These are phyloP conservation scores for Acanthosepion esculentum DNA, from an alignment of 2,888 invertebrate species.

Conservation along the genomic window DNA sequence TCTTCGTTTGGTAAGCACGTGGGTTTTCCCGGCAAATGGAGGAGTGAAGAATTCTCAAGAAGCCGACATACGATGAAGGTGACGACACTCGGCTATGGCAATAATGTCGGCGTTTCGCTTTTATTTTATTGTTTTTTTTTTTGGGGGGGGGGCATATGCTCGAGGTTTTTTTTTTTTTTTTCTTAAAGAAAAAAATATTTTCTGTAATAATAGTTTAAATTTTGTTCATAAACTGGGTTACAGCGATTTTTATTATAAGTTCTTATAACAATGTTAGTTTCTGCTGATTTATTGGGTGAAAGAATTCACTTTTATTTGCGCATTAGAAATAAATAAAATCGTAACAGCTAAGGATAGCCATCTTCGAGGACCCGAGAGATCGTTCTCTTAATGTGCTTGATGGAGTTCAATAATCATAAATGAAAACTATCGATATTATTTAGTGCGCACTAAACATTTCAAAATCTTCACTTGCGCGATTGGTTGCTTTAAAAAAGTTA, in stretches of 20 bases:
- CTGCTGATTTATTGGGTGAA: too few relatives aligned
- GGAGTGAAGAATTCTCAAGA: not conserved
- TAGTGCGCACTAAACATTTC: not conserved
- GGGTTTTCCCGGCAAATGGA: slow-evolving; percentile 7
- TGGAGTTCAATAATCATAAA: slow-evolving; percentile 13
- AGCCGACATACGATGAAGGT: not conserved
- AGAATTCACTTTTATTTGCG: not conserved
- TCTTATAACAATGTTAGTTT: too few relatives aligned
- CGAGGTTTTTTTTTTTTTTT: not conserved
- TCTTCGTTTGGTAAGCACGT: not conserved
- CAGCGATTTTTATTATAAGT: too few relatives aligned
- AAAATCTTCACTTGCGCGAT: not conserved
- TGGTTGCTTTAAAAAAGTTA: not conserved
- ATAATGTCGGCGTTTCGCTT: not conserved
- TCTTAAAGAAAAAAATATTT: too few relatives aligned
- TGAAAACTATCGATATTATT: not conserved
- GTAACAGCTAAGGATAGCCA: not conserved
- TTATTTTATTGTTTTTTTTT: not conserved
- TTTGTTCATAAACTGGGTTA: too few relatives aligned
- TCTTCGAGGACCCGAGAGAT: too few relatives aligned
- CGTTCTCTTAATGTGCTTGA: not conserved
- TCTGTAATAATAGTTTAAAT: too few relatives aligned
- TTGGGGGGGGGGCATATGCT: too few relatives aligned
- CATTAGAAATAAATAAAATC: not conserved
- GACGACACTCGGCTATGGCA: not conserved